These are phyloP conservation scores for Cephus pulcher DNA, from an alignment of 2,888 invertebrate genomes.

Conservation along the genomic window DNA sequence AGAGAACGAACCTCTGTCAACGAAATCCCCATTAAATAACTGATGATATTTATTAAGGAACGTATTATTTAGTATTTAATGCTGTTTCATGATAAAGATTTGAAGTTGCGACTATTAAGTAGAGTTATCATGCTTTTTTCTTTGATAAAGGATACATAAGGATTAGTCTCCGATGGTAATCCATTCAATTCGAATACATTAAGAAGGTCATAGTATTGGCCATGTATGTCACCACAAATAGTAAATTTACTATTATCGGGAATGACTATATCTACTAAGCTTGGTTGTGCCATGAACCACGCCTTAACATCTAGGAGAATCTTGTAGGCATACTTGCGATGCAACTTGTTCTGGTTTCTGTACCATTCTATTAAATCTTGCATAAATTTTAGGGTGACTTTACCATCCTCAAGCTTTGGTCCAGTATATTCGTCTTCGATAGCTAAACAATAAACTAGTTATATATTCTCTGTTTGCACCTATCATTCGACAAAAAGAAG, in stretches of 20 bases:
- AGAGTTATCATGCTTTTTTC: conserved; percentile 18
- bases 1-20: conserved; percentile 98
- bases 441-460: conserved; percentile 68
- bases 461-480: not conserved
- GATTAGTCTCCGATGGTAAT: conserved; percentile 93
- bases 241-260: conserved; percentile 92
- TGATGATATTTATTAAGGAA: conserved; percentile 54
- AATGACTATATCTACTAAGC: conserved; percentile 90
- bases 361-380: conserved; percentile 89
- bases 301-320: conserved; percentile 92
- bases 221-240: conserved; percentile 98
- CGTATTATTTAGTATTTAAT: not conserved
- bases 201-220: conserved; percentile 98
- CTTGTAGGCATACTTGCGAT: conserved; percentile 98
- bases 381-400: conserved; percentile 91
- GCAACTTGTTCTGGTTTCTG: conserved; percentile 91
- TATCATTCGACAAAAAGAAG: conserved; percentile 4
- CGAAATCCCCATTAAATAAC: conserved; percentile 99
- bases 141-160: conserved; percentile 78
- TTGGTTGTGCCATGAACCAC: conserved; percentile 85
- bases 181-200: conserved; percentile 98
- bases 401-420: conserved; percentile 87
- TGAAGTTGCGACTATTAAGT: not conserved
- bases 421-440: conserved; percentile 96
- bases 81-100: not conserved